Percentiles rank a stretch among this genome's conserved stretches.
Conservation (phyloP, 2,797 vertebrate genomes). For the Parambassis ranga region DNA sequence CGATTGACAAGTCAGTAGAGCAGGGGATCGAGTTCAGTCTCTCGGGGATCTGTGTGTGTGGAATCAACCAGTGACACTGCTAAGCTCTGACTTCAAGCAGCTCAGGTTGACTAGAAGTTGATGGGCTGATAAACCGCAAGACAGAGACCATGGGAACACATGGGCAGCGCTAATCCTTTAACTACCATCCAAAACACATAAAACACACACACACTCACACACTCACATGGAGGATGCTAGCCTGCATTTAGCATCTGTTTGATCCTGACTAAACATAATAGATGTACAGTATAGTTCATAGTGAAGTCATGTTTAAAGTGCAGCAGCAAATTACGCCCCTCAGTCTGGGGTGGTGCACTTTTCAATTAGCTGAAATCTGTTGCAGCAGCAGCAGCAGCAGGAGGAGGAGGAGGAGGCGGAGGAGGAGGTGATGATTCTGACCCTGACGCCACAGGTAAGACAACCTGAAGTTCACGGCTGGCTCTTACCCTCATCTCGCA, state of each 20-base stretch:
- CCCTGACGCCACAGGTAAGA: no score
- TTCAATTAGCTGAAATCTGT: no score
- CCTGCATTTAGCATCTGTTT: not conserved
- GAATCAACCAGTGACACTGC: slow-evolving; percentile 82
- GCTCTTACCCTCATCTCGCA: slow-evolving; percentile 15
- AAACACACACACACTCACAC: not conserved
- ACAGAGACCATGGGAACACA: slow-evolving; percentile 39
- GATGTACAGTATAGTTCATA: no score
- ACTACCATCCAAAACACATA: not conserved
- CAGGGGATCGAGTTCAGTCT: slow-evolving; percentile 84
- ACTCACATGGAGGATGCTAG: not conserved
- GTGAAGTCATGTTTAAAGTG: no score
- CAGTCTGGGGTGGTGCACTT: no score
- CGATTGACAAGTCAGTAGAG: slow-evolving; percentile 77
- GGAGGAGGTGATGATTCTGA: no score
- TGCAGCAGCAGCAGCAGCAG: no score
- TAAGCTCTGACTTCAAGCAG: slow-evolving; percentile 83
- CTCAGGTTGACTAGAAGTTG: slow-evolving; percentile 72
- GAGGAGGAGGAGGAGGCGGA: no score
- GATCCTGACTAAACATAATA: no score
- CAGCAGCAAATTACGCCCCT: no score
- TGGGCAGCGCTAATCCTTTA: slow-evolving; percentile 46
- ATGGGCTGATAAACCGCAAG: slow-evolving; percentile 70
- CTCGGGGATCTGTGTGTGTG: slow-evolving; percentile 81
- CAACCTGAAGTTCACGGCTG: slow-evolving; percentile 5